A percentile compares a stretch with the other conserved stretches of the same genome.
These are phyloP conservation scores for Henricia sp. DNA, from an alignment of 53 echinoderm and acorn worm genomes.

Conservation along the genomic window DNA sequence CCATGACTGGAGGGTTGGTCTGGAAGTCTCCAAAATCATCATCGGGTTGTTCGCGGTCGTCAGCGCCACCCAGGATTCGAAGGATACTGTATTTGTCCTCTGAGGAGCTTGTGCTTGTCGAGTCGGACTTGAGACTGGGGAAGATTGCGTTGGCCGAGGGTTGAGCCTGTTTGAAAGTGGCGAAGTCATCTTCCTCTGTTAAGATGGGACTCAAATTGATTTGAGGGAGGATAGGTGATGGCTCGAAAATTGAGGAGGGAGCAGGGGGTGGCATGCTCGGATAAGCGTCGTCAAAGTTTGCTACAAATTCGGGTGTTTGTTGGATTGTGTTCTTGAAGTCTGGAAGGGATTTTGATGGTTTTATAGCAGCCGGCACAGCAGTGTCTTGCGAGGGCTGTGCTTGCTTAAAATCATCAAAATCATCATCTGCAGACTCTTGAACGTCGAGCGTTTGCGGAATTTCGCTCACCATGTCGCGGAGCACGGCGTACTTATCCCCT, in stretches of 20 bases:
- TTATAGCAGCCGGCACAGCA: background rate
- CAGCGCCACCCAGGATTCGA: constrained; percentile 45
- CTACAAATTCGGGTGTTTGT: constrained; percentile 11
- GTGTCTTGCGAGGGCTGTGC: constrained; percentile 37
- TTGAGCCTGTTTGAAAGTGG: constrained; percentile 63
- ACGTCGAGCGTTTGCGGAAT: background rate
- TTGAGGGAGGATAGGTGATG: constrained; percentile 15
- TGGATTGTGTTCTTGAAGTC: constrained; percentile 26
- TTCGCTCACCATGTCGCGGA: constrained; percentile 42
- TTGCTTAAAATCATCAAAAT: constrained; percentile 85
- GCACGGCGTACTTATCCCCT: constrained; percentile 81
- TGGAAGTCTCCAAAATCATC: constrained; percentile 71
- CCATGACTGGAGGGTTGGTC: constrained; percentile 36
- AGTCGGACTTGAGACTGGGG: constrained; percentile 34
- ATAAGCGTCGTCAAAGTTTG: constrained; percentile 58
- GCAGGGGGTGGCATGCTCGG: constrained; percentile 36
- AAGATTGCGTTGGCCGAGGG: background rate
- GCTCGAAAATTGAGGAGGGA: constrained; percentile 18
- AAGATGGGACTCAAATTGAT: constrained; percentile 47
- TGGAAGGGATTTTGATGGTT: constrained; percentile 8
- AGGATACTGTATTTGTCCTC: constrained; percentile 62
- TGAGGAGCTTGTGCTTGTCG: constrained; percentile 37
- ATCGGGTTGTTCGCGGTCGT: constrained; percentile 47
- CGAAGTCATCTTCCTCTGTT: constrained; percentile 58
- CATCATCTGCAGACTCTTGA: constrained; percentile 59